Base-by-base conservation (phyloP, 2,113 vertebrate species). In the Epinephelus cyanopodus region DNA sequence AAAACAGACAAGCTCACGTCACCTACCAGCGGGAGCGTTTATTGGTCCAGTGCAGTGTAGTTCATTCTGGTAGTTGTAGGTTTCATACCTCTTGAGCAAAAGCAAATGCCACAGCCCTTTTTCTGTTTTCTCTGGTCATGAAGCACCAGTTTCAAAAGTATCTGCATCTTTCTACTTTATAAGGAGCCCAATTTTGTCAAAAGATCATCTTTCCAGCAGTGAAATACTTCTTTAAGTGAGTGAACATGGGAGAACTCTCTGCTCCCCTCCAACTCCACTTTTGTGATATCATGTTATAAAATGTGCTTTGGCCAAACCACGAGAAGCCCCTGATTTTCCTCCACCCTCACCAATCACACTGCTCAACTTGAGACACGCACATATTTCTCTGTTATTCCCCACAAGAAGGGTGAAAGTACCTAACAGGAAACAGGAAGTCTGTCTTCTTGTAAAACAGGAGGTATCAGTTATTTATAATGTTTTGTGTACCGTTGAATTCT, bases 391-490 rank as follows among this genome's bases (percentile, higher is more conserved):
- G 15, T n/a, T 2, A 27, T 4, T 45, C 19, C 14, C 19, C 18
- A 50, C 1, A 18, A 50, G 21, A 42, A 39, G 14, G 37, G 25
- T 71, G 42, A 81, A 75, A 79, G 23, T 7, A 25, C 39, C 19
- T 47, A 33, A 81, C 52, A 65, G 78, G 74, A 84, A 89, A 72
- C 74, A 84, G 84, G 70, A 81, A 52, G 65, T 65, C 5, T 60
- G 53, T 64, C 54, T 76, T 74, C 29, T 52, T 3, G 0, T 57
- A 18, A 79, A 53, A 42, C 2, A 23, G 21, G 14, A 0, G 0
- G 25, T 0, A 52, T 69, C 15, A 60, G 12, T 62, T 1, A 58
- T 60, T 69, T 17, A 11, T 57, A 67, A 62, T 23, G 4, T 6
- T 56, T 42, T 37, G 2, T 27, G 61, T 47, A 37, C 6, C 4